These are phyloP conservation scores for Empis stercorea DNA, from an alignment of 2,888 invertebrate species.

Conservation along the genomic window DNA sequence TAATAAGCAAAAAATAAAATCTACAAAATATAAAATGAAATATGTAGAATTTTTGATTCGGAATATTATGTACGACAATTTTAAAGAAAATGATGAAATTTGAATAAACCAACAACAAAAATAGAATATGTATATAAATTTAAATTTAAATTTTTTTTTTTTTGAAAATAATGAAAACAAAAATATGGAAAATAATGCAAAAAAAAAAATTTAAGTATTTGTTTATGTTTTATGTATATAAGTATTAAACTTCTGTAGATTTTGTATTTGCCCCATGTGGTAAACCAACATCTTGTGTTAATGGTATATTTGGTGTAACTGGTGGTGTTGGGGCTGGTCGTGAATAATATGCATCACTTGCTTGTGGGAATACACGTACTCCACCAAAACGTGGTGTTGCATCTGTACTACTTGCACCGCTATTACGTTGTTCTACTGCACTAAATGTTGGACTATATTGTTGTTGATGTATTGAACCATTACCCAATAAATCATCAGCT, in stretches of 20 bases:
- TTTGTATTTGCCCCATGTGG: slow-evolving; percentile 28
- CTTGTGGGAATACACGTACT: slow-evolving; percentile 28
- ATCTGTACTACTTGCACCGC: slow-evolving; percentile 26
- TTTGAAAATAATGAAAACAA: no score
- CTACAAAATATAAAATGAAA: no score
- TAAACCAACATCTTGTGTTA: slow-evolving; percentile 32
- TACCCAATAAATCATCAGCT: slow-evolving; percentile 7
- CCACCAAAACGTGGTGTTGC: slow-evolving; percentile 29
- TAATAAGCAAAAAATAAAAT: no score
- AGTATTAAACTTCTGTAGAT: slow-evolving; percentile 35
- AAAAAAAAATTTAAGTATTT: background rate
- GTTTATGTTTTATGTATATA: no score
- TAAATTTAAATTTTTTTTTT: no score
- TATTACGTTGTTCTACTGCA: slow-evolving; percentile 30
- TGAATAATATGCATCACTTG: slow-evolving; percentile 11
- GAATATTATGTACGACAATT: no score
- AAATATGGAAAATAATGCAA: no score
- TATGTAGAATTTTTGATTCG: no score
- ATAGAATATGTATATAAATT: no score
- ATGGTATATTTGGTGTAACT: slow-evolving; percentile 15
- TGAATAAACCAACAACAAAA: no score
- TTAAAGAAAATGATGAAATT: background rate
- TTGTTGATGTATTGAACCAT: slow-evolving; percentile 13
- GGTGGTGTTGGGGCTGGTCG: slow-evolving; percentile 21
- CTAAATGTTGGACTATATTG: slow-evolving; percentile 36